Evolutionary conservation across 2,888 invertebrate genomes (phyloP), one percentile per base, ranked within the genome.

Genomic region (Eupithecia vulgata): DNA sequence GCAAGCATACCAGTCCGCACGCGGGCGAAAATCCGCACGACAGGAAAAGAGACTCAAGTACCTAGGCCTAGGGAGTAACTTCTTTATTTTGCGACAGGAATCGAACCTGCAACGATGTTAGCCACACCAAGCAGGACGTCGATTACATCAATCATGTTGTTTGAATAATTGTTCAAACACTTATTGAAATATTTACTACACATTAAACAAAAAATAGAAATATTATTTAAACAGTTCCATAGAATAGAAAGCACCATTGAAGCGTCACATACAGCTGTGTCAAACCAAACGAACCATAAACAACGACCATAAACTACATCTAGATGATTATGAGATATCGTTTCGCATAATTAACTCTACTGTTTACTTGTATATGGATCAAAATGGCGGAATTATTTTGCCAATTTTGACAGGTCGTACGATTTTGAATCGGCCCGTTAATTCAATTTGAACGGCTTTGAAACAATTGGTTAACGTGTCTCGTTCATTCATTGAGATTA

Each of bases 181-280:
- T 5, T 59, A 1, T 30, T 57, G 5, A 35, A 61, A 30, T 30
- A 30, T 30, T 30, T 30, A 30, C 30, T 30, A 30, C 30, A n/a
- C 35, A 62, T 35, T 62, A 10, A 59, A 21, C 30, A 30, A 59
- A 17, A 45, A 52, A 62, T n/a, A n/a, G n/a, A 64, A 21, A 21
- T 35, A 35, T 15, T 34, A 37, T 64, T 21, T 25, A 37, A 65
- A 40, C 40, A 37, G 61, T 69, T 61, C 68, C 42, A 59, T 21
- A 68, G 59, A 30, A 52, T 21, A 69, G 61, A 42, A 52, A 57
- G 25, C 40, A 25, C 35, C 30, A 67, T 71, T 67, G 34, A 61
- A 35, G 45, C 61, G 61, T 42, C 25, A 34, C 42, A 69, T 72
- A 30, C 83, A 85, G 83, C 84, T 83, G 85, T 71, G 78, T 5